These are phyloP conservation scores for Psettodes erumei DNA, from an alignment of 2,113 vertebrate species.

Conservation along the genomic window DNA sequence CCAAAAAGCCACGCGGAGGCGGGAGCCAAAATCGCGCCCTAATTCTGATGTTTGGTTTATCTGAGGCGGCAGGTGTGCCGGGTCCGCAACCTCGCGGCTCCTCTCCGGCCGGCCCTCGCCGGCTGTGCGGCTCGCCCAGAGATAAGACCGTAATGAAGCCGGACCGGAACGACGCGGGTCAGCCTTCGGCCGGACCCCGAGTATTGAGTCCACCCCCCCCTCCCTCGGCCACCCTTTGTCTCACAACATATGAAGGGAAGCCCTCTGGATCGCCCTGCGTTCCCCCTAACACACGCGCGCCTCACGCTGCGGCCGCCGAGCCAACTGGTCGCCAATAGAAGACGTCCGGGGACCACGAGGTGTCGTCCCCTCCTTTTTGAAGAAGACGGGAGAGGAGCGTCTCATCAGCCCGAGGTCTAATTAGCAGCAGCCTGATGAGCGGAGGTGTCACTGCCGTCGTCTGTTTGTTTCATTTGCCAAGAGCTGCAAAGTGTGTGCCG, in stretches of 20 bases:
- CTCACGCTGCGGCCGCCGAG: slow-evolving; percentile 40
- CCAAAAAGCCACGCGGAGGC: slow-evolving; percentile 9
- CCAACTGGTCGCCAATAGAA: slow-evolving; percentile 37
- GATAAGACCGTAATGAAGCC: slow-evolving; percentile 81
- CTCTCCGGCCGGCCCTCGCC: slow-evolving; percentile 57
- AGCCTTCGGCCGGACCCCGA: slow-evolving; percentile 54
- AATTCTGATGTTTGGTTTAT: slow-evolving; percentile 81
- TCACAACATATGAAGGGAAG: slow-evolving; percentile 68
- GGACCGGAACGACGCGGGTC: slow-evolving; percentile 71
- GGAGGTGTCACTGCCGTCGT: slow-evolving; percentile 31
- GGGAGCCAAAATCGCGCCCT: slow-evolving; percentile 49
- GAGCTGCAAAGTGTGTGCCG: background rate
- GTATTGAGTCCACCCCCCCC: slow-evolving; percentile 44
- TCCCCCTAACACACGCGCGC: slow-evolving; percentile 54
- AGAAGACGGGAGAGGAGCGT: slow-evolving; percentile 21
- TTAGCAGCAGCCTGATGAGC: slow-evolving; percentile 55
- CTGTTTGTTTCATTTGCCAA: slow-evolving; percentile 7
- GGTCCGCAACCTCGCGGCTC: slow-evolving; percentile 56
- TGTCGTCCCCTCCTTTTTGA: slow-evolving; percentile 23
- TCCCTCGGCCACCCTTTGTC: slow-evolving; percentile 63
- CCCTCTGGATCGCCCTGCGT: slow-evolving; percentile 39
- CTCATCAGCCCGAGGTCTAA: slow-evolving; percentile 44
- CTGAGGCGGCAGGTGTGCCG: slow-evolving; percentile 77
- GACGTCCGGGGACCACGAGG: slow-evolving; percentile 12
- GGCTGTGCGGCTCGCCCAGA: slow-evolving; percentile 65